Evolutionary conservation across 1,140 invertebrate genomes (phyloP).

Genomic region (Drosophila virilis): DNA sequence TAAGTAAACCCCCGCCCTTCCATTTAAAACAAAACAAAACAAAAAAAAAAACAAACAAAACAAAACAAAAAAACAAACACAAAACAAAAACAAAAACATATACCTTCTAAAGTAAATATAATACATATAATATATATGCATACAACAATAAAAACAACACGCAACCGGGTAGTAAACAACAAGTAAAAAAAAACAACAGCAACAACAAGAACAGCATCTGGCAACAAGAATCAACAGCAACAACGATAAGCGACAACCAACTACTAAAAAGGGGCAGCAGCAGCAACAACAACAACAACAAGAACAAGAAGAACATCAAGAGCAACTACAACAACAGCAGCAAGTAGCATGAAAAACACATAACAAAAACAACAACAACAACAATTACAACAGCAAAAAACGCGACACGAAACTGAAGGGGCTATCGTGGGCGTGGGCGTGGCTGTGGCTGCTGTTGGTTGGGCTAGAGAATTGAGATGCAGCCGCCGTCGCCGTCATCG

Average conservation of each 20-base stretch:
- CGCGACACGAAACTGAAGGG: constrained; percentile 18
- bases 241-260: constrained; percentile 4
- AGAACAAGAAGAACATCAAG: constrained; percentile 20
- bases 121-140: constrained; percentile 83
- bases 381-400: constrained; percentile 19
- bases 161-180: constrained; percentile 45
- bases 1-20: constrained; percentile 84
- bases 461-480: constrained; percentile 3
- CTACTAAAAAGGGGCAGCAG: not conserved
- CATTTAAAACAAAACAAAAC: constrained; percentile 58
- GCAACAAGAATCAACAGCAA: not conserved
- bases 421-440: not conserved
- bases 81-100: constrained; percentile 55
- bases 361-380: constrained; percentile 24
- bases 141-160: constrained; percentile 70
- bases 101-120: constrained; percentile 83
- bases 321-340: constrained; percentile 15
- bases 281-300: constrained; percentile 30
- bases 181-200: constrained; percentile 10
- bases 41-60: constrained; percentile 33
- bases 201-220: constrained; percentile 16
- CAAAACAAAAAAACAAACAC: constrained; percentile 10
- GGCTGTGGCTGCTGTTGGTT: constrained; percentile 35
- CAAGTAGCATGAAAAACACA: not conserved
- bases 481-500: constrained; percentile 11